Percentiles rank a stretch among this genome's conserved stretches.
Evolutionary conservation across 2,113 vertebrate species (phyloP).

Genomic region (Sinocyclocheilus maitianheensis): DNA sequence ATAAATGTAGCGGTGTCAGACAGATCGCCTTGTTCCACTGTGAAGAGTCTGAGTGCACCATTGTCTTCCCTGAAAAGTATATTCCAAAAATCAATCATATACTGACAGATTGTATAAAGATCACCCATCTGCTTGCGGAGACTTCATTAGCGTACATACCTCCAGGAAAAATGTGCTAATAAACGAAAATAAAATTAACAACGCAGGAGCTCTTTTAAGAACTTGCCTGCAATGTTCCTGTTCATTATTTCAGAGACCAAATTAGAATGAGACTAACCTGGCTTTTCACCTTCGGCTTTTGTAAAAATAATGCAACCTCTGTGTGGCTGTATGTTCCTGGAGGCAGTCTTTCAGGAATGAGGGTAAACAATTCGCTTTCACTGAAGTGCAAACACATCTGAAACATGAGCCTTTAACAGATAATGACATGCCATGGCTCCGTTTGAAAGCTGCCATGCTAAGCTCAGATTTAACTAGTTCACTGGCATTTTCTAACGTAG

Average conservation of each 20-base stretch:
- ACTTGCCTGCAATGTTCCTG: constrained; percentile 70
- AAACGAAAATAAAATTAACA: constrained; percentile 76
- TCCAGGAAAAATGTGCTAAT: constrained; percentile 76
- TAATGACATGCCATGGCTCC: constrained; percentile 54
- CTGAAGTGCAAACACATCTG: constrained; percentile 65
- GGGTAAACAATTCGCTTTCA: constrained; percentile 58
- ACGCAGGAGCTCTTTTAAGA: constrained; percentile 60
- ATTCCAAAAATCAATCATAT: constrained; percentile 71
- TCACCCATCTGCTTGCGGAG: constrained; percentile 65
- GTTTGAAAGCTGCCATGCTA: constrained; percentile 49
- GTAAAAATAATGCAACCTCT: constrained; percentile 62
- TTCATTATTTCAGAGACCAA: constrained; percentile 72
- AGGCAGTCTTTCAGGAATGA: constrained; percentile 59
- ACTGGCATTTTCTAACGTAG: background rate
- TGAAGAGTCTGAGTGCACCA: constrained; percentile 58
- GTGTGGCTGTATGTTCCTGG: constrained; percentile 63
- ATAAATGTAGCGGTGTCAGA: constrained; percentile 59
- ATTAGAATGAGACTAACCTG: constrained; percentile 66
- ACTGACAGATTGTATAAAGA: constrained; percentile 70
- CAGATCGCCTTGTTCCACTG: constrained; percentile 63
- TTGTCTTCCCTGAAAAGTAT: constrained; percentile 65
- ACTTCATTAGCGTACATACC: constrained; percentile 75
- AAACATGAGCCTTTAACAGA: constrained; percentile 63
- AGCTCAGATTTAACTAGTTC: constrained; percentile 36
- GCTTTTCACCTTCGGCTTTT: constrained; percentile 55